Base-by-base conservation (phyloP, 2,113 vertebrate genomes). In the Xenopus laevis region DNA sequence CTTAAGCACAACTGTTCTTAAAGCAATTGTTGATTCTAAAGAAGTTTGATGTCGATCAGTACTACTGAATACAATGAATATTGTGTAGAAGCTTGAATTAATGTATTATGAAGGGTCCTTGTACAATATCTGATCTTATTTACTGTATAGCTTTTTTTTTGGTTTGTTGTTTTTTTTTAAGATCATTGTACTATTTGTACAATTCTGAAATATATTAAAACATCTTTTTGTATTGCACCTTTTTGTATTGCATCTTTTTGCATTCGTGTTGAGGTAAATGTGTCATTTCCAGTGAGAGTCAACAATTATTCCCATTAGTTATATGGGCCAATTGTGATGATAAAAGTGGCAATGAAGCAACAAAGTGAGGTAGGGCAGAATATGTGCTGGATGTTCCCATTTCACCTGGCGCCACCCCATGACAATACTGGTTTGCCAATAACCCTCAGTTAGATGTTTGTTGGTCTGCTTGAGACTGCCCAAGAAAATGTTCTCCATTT, bases 191-290 rank as follows among this genome's bases (percentile, higher is more conserved):
- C 53, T 58, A 68, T 69, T 77, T 77, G 74, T 77, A 77, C 30
- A 64, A 70, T 77, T 69, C 27, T 77, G 30, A 64, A 61, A 50
- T 46, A 64, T 75, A 77, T 64, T 77, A 77, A 77, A 77, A 44
- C 27, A 45, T 13, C 23, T 70, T 70, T 55, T 63, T 70, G 57
- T 63, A 76, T 45, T 13, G 4, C 21, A 9, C 27, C 1, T 70
- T 70, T 55, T 63, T 70, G 57, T 63, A 76, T 45, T 10, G 3
- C 20, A 7, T 60, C 3, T 60, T 8, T 55, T n/a, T 4, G 15
- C 12, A 50, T 50, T 50, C 7, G 11, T 50, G 3, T 50, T 50
- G 47, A 50, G 33, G 33, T 9, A 40, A 40, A 4, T 40, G 33
- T 40, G 33, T 40, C 33, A 40, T 40, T 40, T 40, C 33, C 33